These are phyloP conservation scores for Propithecus perrieri DNA, from an alignment of 2,797 vertebrate species.

Conservation along the genomic window DNA sequence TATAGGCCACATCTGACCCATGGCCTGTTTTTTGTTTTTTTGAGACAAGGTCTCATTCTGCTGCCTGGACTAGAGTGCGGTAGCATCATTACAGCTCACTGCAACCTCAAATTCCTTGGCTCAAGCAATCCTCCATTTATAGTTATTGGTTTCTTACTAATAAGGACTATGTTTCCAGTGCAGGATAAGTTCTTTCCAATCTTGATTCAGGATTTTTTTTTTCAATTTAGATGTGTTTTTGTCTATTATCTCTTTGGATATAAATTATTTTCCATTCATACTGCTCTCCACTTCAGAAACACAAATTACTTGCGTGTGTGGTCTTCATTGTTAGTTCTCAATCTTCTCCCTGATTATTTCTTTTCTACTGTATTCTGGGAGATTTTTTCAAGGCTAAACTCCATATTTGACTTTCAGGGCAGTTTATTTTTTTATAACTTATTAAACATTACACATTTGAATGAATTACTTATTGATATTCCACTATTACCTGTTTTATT, in stretches of 20 bases:
- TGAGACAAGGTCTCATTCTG: not conserved
- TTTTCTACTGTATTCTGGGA: not conserved
- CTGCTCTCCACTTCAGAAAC: not conserved
- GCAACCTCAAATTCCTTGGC: not conserved
- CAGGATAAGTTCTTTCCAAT: not conserved
- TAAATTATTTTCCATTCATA: not conserved
- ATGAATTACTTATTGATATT: not conserved
- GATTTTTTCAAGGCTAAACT: not conserved
- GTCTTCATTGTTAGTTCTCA: not conserved
- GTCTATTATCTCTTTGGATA: not conserved
- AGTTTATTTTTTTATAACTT: not conserved
- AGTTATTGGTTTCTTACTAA: not conserved
- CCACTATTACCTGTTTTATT: not conserved
- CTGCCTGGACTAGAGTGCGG: not conserved
- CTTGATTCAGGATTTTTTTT: not conserved
- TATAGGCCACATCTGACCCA: not conserved
- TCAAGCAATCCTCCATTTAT: not conserved
- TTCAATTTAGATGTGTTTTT: not conserved
- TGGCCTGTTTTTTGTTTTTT: not conserved
- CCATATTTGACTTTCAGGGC: not conserved
- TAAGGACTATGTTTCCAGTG: not conserved
- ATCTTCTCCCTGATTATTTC: not conserved
- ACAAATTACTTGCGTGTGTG: not conserved
- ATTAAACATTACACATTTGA: not conserved
- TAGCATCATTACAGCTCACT: not conserved